These are phyloP conservation scores for Nomada flava DNA, from an alignment of 2,888 invertebrate species.

Conservation along the genomic window DNA sequence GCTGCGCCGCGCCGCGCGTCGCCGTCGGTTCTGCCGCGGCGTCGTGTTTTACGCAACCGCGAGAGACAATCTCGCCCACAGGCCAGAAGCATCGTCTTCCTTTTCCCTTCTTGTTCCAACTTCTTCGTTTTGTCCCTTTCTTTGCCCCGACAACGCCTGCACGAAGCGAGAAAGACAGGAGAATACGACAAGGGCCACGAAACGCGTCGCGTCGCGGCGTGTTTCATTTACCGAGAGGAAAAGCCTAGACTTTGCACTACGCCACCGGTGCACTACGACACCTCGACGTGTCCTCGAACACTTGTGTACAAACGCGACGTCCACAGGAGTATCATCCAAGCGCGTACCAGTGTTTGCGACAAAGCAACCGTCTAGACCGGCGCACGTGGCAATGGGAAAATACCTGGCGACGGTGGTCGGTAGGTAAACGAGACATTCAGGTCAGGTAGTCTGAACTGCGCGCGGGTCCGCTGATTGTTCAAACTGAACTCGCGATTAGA, in stretches of 20 bases:
- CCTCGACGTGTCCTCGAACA: slow-evolving; percentile 42
- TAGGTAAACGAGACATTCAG: slow-evolving; percentile 64
- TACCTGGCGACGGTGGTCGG: slow-evolving; percentile 34
- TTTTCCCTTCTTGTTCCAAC: neutral
- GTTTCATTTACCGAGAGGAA: slow-evolving; percentile 70
- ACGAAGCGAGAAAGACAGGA: slow-evolving; percentile 24
- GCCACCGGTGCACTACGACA: slow-evolving; percentile 42
- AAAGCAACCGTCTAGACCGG: slow-evolving; percentile 11
- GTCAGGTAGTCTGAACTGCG: slow-evolving; percentile 66
- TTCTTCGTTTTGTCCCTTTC: neutral
- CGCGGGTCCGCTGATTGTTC: neutral
- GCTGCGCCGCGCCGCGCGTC: slow-evolving; percentile 24
- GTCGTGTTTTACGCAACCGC: slow-evolving; percentile 58
- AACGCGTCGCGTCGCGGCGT: slow-evolving; percentile 68
- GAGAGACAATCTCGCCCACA: slow-evolving; percentile 58
- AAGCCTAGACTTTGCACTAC: slow-evolving; percentile 71
- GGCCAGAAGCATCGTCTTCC: neutral
- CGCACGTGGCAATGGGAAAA: slow-evolving; percentile 31
- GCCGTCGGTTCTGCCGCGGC: slow-evolving; percentile 45
- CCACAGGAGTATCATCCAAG: slow-evolving; percentile 21
- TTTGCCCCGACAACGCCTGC: slow-evolving; percentile 13
- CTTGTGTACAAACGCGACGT: slow-evolving; percentile 40
- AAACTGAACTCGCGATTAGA: neutral
- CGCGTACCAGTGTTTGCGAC: slow-evolving; percentile 20
- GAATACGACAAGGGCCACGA: slow-evolving; percentile 21